Base-by-base conservation (phyloP, 2,888 invertebrate genomes). In the Enchytraeus crypticus region DNA sequence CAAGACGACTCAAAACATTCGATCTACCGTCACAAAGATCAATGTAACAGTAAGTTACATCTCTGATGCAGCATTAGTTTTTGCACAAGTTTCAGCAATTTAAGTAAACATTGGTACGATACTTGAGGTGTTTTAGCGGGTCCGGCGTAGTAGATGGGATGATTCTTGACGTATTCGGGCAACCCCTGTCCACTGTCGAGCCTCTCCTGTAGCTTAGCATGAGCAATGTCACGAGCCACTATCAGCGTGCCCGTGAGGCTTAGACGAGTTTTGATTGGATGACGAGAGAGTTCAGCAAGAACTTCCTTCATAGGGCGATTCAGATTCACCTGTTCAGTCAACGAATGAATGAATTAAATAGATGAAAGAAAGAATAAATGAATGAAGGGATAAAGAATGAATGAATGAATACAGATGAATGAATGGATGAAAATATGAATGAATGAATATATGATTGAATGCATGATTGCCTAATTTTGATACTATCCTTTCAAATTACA, bases 121-220 rank as follows among this genome's bases (percentile, higher is more conserved):
- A 77, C 77, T 70, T 74, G 69, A 8, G 79, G 79, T 23, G 78
- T 78, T 64, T 79, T 79, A 32, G 79, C 78, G 14, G 79, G 79
- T 11, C 79, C 79, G 53, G 79, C 79, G 64, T 79, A 79, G 63
- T 79, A 79, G 5, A 79, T 73, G 3, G 79, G 79, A 62, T 79
- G 77, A 60, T 79, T 73, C 66, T 75, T 77, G 32, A 77, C 64
- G 65, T 77, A 79, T 59, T 79, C 75, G 1, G 79, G 79, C 46
- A 79, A 64, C 3, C 71, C 74, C 46, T 77, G 70, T 0, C 78
- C 79, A 21, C 62, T 66, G 55, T 78, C 75, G 30, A 79, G 66
- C 45, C 75, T 66, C 64, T 79, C 78, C 64, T 78, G 69, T 30
- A 79, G 66, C 60, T 78, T 79, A 53, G 79, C 77, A 63, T 79